These are phyloP conservation scores for Therioaphis trifolii DNA, from an alignment of 2,888 invertebrate species.

Conservation along the genomic window DNA sequence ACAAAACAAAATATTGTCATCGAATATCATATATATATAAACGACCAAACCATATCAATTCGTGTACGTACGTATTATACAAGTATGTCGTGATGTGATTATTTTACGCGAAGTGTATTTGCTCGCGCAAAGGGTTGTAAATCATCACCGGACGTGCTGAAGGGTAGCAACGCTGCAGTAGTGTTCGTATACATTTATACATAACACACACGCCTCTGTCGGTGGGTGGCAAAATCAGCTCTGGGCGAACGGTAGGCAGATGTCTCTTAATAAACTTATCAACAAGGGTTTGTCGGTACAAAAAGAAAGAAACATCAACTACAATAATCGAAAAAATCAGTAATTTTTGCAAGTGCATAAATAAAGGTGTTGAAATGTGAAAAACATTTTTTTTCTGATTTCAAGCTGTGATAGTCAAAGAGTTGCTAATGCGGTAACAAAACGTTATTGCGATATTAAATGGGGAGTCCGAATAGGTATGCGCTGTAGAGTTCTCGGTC, in stretches of 20 bases:
- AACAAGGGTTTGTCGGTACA: constrained; percentile 6
- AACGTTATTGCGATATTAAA: constrained; percentile 26
- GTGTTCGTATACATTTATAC: background rate
- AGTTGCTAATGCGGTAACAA: constrained; percentile 57
- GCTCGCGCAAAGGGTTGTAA: constrained; percentile 25
- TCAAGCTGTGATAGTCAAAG: constrained; percentile 61
- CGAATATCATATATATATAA: too few relatives aligned
- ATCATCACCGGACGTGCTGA: constrained; percentile 22
- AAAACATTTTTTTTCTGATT: constrained; percentile 10
- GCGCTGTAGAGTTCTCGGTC: constrained; percentile 2
- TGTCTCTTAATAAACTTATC: constrained; percentile 59
- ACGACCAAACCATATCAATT: too few relatives aligned
- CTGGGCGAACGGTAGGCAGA: constrained; percentile 32
- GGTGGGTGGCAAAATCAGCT: constrained; percentile 49
- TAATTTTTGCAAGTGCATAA: constrained; percentile 49
- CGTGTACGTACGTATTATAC: too few relatives aligned
- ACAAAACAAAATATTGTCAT: too few relatives aligned
- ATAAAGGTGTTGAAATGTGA: constrained; percentile 43
- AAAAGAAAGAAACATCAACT: constrained; percentile 5
- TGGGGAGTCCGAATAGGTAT: constrained; percentile 39
- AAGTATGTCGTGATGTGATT: background rate
- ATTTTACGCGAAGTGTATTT: background rate
- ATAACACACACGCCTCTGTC: constrained; percentile 13
- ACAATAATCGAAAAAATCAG: constrained; percentile 44
- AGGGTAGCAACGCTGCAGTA: background rate